phyloP scores from a whole-genome alignment of 2,797 vertebrate species.

The Siniperca obscura region DNA sequence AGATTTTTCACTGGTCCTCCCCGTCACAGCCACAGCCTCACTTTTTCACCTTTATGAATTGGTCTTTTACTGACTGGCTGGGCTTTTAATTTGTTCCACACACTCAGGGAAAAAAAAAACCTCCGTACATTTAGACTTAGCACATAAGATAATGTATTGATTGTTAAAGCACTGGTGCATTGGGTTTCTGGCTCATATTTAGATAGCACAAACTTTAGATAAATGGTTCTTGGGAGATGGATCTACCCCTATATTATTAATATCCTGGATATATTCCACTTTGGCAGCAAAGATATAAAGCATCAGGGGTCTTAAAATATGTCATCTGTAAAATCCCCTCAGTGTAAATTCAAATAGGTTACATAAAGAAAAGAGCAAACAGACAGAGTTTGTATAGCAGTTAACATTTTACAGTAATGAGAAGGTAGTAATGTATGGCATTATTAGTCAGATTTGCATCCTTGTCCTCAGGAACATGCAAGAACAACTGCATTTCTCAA shows the following conservation, averaged over 20 bases:
- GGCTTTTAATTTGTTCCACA: conserved; percentile 91
- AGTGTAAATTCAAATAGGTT: conserved; percentile 48
- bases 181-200: conserved; percentile 73
- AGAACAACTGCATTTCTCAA: conserved; percentile 34
- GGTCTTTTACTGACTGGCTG: conserved; percentile 92
- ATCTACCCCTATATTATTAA: conserved; percentile 71
- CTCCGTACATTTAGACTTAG: conserved; percentile 82
- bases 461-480: conserved; percentile 47
- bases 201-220: conserved; percentile 81
- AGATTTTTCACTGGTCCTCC: conserved; percentile 93
- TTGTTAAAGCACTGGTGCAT: conserved; percentile 82
- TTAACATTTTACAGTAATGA: conserved; percentile 52
- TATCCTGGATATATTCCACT: conserved; percentile 61
- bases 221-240: conserved; percentile 70
- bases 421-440: conserved; percentile 48
- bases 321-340: conserved; percentile 62
- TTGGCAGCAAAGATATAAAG: conserved; percentile 64
- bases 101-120: conserved; percentile 72
- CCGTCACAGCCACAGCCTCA: conserved; percentile 90
- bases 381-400: conserved; percentile 39
- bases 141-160: conserved; percentile 86
- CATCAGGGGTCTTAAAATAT: conserved; percentile 53
- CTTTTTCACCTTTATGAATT: conserved; percentile 93
- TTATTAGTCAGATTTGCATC: conserved; percentile 60
- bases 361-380: conserved; percentile 35